Conservation (phyloP, 1,140 invertebrate species). For the Drosophila nikananu region DNA sequence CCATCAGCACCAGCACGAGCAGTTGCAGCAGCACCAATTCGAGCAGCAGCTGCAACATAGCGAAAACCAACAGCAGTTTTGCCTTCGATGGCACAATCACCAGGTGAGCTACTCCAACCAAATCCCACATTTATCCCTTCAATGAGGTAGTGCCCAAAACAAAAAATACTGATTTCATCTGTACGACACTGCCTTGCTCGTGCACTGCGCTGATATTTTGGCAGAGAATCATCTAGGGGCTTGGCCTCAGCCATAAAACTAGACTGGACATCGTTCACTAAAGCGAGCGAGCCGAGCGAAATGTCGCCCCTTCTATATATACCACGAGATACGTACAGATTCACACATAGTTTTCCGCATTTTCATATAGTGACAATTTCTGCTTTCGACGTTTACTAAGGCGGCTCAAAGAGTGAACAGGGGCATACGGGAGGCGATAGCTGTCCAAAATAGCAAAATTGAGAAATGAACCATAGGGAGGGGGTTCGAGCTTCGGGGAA, state of each 20-base stretch:
- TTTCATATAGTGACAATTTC: conserved; percentile 79
- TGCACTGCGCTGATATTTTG: conserved; percentile 14
- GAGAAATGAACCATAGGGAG: conserved; percentile 4
- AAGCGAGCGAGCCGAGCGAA: conserved; percentile 47
- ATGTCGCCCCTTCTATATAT: conserved; percentile 77
- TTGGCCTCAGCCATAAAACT: conserved; percentile 52
- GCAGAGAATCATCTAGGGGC: conserved; percentile 50
- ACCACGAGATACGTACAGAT: conserved; percentile 49
- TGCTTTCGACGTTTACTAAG: conserved; percentile 61
- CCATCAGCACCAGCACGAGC: conserved; percentile 63
- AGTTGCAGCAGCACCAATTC: conserved; percentile 68
- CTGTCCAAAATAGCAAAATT: conserved; percentile 70
- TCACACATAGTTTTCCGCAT: conserved; percentile 78
- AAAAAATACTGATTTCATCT: background rate
- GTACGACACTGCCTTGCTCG: background rate
- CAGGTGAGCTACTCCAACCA: conserved; percentile 86
- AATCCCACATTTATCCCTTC: conserved; percentile 3
- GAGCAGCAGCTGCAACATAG: conserved; percentile 77
- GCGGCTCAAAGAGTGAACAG: conserved; percentile 32
- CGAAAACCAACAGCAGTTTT: conserved; percentile 89
- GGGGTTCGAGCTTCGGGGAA: conserved; percentile 13
- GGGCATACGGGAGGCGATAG: conserved; percentile 5
- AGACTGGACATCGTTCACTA: conserved; percentile 73
- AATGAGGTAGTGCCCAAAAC: conserved; percentile 1
- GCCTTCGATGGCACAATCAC: conserved; percentile 93